These are phyloP conservation scores for Habropoda laboriosa DNA, from an alignment of 1,140 invertebrate species.

Conservation along the genomic window DNA sequence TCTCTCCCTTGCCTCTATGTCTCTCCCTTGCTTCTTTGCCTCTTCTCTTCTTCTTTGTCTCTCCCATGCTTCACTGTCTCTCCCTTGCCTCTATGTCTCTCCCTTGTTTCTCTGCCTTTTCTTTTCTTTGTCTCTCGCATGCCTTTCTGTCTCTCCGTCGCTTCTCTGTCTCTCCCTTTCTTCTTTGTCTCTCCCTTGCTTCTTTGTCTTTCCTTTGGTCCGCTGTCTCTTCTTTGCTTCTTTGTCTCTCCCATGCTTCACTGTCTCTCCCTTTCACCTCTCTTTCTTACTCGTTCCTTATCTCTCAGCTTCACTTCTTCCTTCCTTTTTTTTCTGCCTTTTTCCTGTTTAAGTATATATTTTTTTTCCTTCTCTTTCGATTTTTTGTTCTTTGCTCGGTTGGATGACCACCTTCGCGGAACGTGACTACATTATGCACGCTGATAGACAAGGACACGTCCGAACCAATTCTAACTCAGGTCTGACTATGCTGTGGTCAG, in stretches of 20 bases:
- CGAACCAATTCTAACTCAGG: constrained; percentile 54
- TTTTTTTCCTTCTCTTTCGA: not conserved
- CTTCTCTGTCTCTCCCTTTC: not conserved
- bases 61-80: not conserved
- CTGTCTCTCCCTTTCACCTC: constrained; percentile 19
- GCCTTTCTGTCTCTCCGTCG: constrained; percentile 12
- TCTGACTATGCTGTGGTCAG: too few species aligned
- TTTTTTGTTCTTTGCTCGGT: constrained; percentile 34
- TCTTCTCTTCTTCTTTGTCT: constrained; percentile 27
- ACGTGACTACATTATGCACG: constrained; percentile 46
- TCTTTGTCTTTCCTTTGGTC: not conserved
- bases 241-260: too few species aligned
- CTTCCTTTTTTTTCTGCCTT: not conserved
- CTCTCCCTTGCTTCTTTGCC: too few species aligned
- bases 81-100: too few species aligned
- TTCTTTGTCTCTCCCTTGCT: constrained; percentile 4
- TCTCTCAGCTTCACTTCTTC: not conserved
- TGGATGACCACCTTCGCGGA: constrained; percentile 57
- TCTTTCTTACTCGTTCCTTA: constrained; percentile 7
- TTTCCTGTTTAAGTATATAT: too few species aligned
- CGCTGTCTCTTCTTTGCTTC: not conserved
- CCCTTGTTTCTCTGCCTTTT: constrained; percentile 44
- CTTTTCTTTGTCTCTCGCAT: constrained; percentile 29
- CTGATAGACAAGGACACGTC: constrained; percentile 65
- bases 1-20: not conserved